A percentile compares a stretch with the other conserved stretches of the same genome.
Evolutionary conservation across 1,140 invertebrate species (phyloP).

Genomic region (Zaprionus ghesquierei): DNA sequence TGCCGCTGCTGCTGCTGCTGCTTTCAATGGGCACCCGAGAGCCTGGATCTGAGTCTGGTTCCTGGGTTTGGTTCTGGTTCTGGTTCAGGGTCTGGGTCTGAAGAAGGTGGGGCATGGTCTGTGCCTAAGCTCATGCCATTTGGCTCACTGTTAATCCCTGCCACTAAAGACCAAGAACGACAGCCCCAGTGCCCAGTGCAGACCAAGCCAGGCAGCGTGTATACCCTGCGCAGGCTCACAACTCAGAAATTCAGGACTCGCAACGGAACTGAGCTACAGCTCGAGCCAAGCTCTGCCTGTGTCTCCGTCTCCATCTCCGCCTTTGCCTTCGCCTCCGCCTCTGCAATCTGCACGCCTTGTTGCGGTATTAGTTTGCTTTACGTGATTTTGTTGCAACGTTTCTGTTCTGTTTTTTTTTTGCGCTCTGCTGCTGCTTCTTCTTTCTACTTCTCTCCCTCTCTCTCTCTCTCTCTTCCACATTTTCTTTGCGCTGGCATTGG

Average conservation of each 20-base stretch:
- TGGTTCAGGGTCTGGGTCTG: constrained; percentile 28
- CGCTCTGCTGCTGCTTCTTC: not conserved
- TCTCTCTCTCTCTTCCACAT: constrained; percentile 29
- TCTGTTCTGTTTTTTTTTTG: constrained; percentile 28
- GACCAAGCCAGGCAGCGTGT: not conserved
- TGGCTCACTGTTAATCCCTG: constrained; percentile 76
- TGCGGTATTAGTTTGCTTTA: constrained; percentile 81
- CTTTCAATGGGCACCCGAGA: constrained; percentile 18
- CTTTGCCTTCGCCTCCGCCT: constrained; percentile 1
- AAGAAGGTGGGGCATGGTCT: constrained; percentile 24
- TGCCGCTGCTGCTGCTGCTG: not conserved
- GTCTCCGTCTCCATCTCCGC: not conserved
- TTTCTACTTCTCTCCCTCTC: not conserved
- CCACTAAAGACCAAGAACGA: constrained; percentile 74
- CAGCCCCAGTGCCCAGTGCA: not conserved
- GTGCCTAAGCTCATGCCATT: constrained; percentile 74
- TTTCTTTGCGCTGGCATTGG: constrained; percentile 47
- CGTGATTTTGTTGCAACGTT: constrained; percentile 73
- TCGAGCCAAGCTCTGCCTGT: not conserved
- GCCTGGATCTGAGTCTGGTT: not conserved
- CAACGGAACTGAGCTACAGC: constrained; percentile 12
- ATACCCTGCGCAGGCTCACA: constrained; percentile 28
- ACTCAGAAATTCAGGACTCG: constrained; percentile 20
- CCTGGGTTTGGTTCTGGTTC: constrained; percentile 4
- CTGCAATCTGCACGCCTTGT: constrained; percentile 80